A percentile compares a stretch with the other conserved stretches of the same genome.
Conservation (phyloP, 2,888 invertebrate genomes). For the Pristionchus japonicus region DNA sequence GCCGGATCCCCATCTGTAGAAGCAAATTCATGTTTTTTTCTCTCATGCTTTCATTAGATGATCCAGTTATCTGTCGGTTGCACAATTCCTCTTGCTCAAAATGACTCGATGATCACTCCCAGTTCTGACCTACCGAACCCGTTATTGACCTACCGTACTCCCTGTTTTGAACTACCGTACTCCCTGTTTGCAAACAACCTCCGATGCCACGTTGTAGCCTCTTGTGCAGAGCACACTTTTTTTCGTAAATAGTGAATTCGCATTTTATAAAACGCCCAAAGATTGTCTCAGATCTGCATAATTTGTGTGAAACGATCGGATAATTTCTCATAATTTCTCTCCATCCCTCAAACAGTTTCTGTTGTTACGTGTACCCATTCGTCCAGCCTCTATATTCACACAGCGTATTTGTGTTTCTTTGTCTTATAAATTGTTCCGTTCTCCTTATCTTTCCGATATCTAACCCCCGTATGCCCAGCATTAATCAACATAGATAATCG, state of each 20-base stretch:
- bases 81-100: constrained; percentile 30
- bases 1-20: not conserved
- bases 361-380: constrained; percentile 30
- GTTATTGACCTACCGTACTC: not conserved
- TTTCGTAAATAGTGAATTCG: not conserved
- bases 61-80: not conserved
- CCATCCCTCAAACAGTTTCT: not conserved
- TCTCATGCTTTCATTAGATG: not conserved
- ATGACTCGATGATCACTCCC: not conserved
- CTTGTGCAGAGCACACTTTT: not conserved
- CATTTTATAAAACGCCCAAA: not conserved
- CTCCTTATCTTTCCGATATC: not conserved
- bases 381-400: constrained; percentile 28
- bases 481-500: constrained; percentile 42
- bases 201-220: not conserved
- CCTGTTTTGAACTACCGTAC: not conserved
- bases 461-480: not conserved
- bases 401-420: constrained; percentile 24
- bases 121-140: not conserved
- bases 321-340: not conserved
- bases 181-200: not conserved
- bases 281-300: constrained; percentile 16
- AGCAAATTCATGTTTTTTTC: not conserved
- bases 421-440: not conserved
- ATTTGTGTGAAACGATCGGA: constrained; percentile 18